These are phyloP conservation scores for Sebastes steindachneri DNA, from an alignment of 2,797 vertebrate genomes.

Conservation along the genomic window DNA sequence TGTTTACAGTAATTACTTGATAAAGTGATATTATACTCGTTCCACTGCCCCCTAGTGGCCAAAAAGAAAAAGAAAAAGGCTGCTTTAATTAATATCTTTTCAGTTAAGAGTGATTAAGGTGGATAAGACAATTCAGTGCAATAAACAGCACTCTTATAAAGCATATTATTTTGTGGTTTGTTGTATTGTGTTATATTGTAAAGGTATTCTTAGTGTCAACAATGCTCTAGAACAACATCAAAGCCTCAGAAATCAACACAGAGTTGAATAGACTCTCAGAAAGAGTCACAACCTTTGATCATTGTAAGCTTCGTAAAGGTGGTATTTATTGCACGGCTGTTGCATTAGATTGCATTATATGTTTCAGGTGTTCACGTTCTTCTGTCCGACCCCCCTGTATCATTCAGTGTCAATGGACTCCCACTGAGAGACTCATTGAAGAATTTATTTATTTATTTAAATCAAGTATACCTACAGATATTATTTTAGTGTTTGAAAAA, in stretches of 20 bases:
- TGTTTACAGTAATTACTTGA: neutral
- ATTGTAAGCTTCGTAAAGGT: neutral
- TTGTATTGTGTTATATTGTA: neutral
- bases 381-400: neutral
- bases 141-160: neutral
- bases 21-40: neutral
- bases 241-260: neutral
- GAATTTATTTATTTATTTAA: neutral
- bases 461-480: neutral
- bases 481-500: neutral
- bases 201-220: neutral
- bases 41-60: neutral
- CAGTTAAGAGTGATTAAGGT: neutral
- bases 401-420: neutral
- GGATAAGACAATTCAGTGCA: neutral
- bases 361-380: conserved; percentile 12
- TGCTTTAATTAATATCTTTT: neutral
- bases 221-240: neutral
- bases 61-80: neutral
- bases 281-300: conserved; percentile 9
- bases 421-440: neutral
- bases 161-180: neutral
- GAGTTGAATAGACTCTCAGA: neutral
- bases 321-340: conserved; percentile 21
- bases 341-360: conserved; percentile 30